Base-by-base conservation (phyloP, 2,888 invertebrate species). In the Neoitamus cyanurus region DNA sequence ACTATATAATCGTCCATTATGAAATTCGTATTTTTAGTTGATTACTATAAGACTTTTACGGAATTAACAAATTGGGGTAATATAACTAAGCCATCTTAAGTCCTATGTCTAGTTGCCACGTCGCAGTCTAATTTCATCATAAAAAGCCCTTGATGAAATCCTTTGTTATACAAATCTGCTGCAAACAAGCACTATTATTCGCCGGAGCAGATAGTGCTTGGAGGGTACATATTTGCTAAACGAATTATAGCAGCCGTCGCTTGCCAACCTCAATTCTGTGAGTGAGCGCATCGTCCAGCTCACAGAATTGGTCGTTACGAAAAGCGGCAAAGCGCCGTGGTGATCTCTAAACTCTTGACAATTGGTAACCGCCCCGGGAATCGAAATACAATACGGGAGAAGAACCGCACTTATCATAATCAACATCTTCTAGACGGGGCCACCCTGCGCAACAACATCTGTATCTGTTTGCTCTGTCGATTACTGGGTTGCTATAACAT, bases 111-210 rank as follows among this genome's bases (percentile, higher is more conserved):
- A 58, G 11, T 20, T 20, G 58, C 15, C 11, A 13, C 0, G 28
- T 77, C 58, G 58, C 20, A 25, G 48, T 46, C 31, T 78, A 58
- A 78, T 78, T 48, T 58, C 15, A 31, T 11, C 1, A 48, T 20
- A 78, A 78, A 31, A 34, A 31, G 46, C 25, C 46, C 13, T 30
- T 31, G 31, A 78, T 78, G 58, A 34, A 58, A 78, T 78, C 78
- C 78, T 78, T 78, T 78, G 78, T 78, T 15, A 58, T 9, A 15
- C 48, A 78, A 48, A 58, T 78, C 48, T 48, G 48, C 6, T 28
- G 48, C 42, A 78, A 78, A 78, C 58, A 48, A 78, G 78, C 31
- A 7, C 75, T 42, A 78, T 78, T 78, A 58, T 78, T 78, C 31
- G 7, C 6, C 34, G 20, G 11, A 73, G 15, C 31, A 30, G 30